phyloP scores from a whole-genome alignment of 2,888 invertebrate species.

The Argyra leucocephala region DNA sequence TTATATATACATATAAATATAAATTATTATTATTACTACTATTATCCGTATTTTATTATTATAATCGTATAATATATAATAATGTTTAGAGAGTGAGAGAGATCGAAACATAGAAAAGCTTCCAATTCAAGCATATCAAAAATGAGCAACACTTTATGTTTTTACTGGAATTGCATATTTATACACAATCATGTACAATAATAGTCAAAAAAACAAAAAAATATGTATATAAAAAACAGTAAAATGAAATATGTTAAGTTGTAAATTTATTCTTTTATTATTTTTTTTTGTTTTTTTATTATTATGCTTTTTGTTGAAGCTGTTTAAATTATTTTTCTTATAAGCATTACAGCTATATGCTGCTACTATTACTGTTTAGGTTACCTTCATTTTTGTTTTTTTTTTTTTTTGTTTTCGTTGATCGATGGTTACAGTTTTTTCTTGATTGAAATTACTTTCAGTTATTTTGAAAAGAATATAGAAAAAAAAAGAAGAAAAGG shows the following conservation, averaged over 20 bases:
- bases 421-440: not conserved
- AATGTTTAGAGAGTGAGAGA: too few relatives aligned
- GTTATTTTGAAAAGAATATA: not conserved
- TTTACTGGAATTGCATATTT: too few relatives aligned
- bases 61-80: too few relatives aligned
- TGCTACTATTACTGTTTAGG: not conserved
- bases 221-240: not conserved
- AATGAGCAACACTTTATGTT: not conserved
- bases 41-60: too few relatives aligned
- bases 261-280: not conserved
- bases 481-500: not conserved
- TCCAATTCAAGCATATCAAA: slow-evolving; percentile 3
- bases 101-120: not conserved
- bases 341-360: not conserved
- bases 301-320: not conserved
- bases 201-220: too few relatives aligned
- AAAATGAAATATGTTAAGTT: not conserved
- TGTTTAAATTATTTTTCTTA: not conserved
- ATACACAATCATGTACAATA: too few relatives aligned
- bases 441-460: not conserved
- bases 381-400: not conserved
- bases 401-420: not conserved
- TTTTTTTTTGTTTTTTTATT: not conserved
- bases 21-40: not conserved
- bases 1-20: not conserved